These are phyloP conservation scores for Rhadinocentrus ornatus DNA, from an alignment of 2,797 vertebrate species.

Conservation along the genomic window DNA sequence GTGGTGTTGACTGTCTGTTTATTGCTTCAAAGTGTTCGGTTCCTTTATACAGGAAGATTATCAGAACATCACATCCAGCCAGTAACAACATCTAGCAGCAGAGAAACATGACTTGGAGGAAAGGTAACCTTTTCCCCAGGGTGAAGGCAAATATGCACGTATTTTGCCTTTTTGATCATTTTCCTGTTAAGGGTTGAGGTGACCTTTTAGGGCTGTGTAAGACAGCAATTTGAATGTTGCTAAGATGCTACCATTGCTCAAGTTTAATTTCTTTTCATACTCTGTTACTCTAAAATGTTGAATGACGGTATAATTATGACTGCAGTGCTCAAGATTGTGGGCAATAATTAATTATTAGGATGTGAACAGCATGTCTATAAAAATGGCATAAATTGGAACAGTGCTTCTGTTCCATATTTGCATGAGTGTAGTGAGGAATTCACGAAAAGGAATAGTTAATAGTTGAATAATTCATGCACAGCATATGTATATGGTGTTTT, in stretches of 20 bases:
- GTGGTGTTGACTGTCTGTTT: not conserved
- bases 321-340: conserved; percentile 43
- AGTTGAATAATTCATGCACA: conserved; percentile 9
- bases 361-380: conserved; percentile 42
- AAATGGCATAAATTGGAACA: conserved; percentile 24
- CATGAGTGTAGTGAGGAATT: conserved; percentile 12
- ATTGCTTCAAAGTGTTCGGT: conserved; percentile 18
- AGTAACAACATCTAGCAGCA: conserved; percentile 9
- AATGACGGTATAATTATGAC: conserved; percentile 66
- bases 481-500: not conserved
- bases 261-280: conserved; percentile 62
- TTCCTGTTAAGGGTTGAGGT: conserved; percentile 34
- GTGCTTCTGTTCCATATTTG: conserved; percentile 13
- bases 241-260: conserved; percentile 15
- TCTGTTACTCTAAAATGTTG: conserved; percentile 40
- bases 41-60: conserved; percentile 21
- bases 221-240: conserved; percentile 57
- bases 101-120: conserved; percentile 45
- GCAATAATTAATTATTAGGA: conserved; percentile 62
- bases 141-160: conserved; percentile 54
- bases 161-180: conserved; percentile 43
- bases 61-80: conserved; percentile 37
- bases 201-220: conserved; percentile 62
- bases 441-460: conserved; percentile 3
- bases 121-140: conserved; percentile 26